Percentiles rank a stretch among this genome's conserved stretches.
phyloP scores from a whole-genome alignment of 2,888 invertebrate species.

The Cybosia mesomella region DNA sequence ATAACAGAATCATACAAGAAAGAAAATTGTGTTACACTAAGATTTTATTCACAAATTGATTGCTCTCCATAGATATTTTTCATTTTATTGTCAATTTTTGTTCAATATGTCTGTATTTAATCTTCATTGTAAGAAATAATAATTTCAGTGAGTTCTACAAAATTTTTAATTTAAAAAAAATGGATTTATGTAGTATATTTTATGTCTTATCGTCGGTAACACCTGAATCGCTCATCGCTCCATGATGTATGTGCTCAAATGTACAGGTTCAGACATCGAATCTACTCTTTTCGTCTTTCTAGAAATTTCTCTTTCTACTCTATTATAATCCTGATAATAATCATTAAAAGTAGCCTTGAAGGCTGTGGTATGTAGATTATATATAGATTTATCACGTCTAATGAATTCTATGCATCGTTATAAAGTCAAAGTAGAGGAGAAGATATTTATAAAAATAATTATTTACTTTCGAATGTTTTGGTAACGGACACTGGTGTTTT shows the following conservation, averaged over 20 bases:
- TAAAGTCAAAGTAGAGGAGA: slow-evolving; percentile 26
- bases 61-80: neutral
- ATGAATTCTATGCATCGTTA: slow-evolving; percentile 37
- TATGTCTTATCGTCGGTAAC: slow-evolving; percentile 32
- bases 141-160: neutral
- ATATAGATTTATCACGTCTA: slow-evolving; percentile 38
- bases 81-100: no score
- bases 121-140: no score
- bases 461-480: slow-evolving; percentile 9
- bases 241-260: slow-evolving; percentile 75
- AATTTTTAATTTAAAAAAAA: neutral
- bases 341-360: slow-evolving; percentile 69
- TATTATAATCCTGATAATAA: slow-evolving; percentile 65
- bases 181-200: neutral
- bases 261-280: slow-evolving; percentile 70
- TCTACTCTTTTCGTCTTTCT: slow-evolving; percentile 62
- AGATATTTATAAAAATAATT: slow-evolving; percentile 8
- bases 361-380: slow-evolving; percentile 74
- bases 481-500: neutral
- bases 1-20: neutral
- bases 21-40: no score
- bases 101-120: no score
- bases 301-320: slow-evolving; percentile 62
- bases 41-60: no score
- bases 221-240: slow-evolving; percentile 30